phyloP scores from a whole-genome alignment of 2,113 vertebrate species.

The Sakesphorus luctuosus region DNA sequence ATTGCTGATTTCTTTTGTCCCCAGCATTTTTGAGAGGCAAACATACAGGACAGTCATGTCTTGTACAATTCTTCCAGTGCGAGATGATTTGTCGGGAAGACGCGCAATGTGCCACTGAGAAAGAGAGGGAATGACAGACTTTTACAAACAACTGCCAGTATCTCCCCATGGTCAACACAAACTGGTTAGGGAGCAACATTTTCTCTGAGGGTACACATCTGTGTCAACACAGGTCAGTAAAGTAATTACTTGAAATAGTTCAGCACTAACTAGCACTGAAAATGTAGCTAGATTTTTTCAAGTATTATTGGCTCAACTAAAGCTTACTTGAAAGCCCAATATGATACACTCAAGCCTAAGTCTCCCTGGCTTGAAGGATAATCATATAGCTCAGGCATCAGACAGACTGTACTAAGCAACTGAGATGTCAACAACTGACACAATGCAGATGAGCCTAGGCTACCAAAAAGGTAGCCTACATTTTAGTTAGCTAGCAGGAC shows the following conservation, averaged over 20 bases:
- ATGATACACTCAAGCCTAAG: background rate
- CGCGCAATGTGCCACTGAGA: constrained; percentile 94
- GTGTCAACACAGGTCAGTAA: background rate
- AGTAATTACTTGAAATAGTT: background rate
- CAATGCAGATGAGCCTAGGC: background rate
- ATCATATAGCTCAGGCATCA: background rate
- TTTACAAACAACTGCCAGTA: background rate
- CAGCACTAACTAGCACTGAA: background rate
- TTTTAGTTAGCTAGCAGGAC: background rate
- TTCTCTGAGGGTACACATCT: background rate
- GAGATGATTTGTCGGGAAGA: constrained; percentile 99
- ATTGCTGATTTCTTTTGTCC: constrained; percentile 96
- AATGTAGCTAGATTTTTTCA: background rate
- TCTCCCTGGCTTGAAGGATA: background rate
- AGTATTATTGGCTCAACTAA: background rate
- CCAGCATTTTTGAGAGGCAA: constrained; percentile 97
- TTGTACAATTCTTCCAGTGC: constrained; percentile 99
- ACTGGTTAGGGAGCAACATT: background rate
- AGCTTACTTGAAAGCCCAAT: background rate
- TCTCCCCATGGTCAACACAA: background rate
- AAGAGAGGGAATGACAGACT: background rate
- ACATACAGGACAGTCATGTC: constrained; percentile 98
- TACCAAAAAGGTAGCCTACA: background rate
- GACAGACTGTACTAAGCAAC: background rate
- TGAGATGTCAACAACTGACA: background rate